These are phyloP conservation scores for Frankliniella intonsa DNA, from an alignment of 2,888 invertebrate species.

Conservation along the genomic window DNA sequence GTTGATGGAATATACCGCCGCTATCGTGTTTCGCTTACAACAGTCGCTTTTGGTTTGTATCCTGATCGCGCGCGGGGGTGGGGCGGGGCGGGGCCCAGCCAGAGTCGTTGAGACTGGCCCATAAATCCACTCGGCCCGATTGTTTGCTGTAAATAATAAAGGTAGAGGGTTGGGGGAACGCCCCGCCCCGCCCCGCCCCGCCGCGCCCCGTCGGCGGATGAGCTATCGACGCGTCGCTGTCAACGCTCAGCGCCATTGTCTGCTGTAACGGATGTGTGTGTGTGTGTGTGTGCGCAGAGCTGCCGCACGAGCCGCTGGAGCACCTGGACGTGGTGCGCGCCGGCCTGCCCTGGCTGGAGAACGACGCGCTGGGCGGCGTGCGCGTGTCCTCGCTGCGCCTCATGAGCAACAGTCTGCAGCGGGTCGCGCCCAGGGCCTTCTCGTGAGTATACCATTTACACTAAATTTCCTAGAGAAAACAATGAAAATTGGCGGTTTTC, in stretches of 20 bases:
- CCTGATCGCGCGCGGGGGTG: too few species aligned
- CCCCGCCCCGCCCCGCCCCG: too few species aligned
- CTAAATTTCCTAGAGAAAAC: too few species aligned
- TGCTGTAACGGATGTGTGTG: background rate
- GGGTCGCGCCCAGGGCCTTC: slow-evolving; percentile 73
- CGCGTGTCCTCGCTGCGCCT: slow-evolving; percentile 74
- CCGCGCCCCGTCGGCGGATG: too few species aligned
- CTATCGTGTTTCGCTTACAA: too few species aligned
- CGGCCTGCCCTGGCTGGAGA: slow-evolving; percentile 71
- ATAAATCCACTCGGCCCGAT: too few species aligned
- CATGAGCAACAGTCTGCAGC: slow-evolving; percentile 76
- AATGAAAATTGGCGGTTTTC: too few species aligned
- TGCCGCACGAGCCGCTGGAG: slow-evolving; percentile 71
- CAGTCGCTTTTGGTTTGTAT: too few species aligned
- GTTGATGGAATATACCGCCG: too few species aligned
- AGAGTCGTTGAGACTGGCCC: too few species aligned
- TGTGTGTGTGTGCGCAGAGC: slow-evolving; percentile 55
- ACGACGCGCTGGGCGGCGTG: slow-evolving; percentile 71
- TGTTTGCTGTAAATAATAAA: background rate
- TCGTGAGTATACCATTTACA: slow-evolving; percentile 57
- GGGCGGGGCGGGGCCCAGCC: too few species aligned
- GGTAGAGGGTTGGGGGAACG: background rate
- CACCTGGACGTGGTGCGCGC: slow-evolving; percentile 81
- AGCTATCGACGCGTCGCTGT: background rate
- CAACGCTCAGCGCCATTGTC: too few species aligned